phyloP scores from a whole-genome alignment of 2,888 invertebrate species.

The Tyria jacobaeae region DNA sequence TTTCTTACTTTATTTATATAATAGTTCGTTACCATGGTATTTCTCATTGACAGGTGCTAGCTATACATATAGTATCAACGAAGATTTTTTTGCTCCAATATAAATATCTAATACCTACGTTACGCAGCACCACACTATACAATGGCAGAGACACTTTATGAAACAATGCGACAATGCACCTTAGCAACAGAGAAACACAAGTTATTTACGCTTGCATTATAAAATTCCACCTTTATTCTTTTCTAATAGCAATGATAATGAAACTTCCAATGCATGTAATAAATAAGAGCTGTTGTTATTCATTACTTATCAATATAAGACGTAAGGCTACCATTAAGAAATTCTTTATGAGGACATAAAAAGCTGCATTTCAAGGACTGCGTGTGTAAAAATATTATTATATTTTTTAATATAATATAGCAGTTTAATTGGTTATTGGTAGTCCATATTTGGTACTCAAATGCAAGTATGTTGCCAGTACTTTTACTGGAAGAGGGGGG shows the following conservation, averaged over 20 bases:
- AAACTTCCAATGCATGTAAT: conserved; percentile 19
- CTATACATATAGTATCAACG: not conserved
- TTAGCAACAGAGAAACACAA: not conserved
- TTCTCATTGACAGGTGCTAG: not conserved
- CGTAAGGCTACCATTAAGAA: conserved; percentile 35
- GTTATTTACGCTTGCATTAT: not conserved
- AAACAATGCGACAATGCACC: conserved; percentile 3
- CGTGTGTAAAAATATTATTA: conserved; percentile 42
- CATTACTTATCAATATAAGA: conserved; percentile 38
- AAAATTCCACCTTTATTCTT: not conserved
- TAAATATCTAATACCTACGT: not conserved
- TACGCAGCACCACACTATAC: not conserved
- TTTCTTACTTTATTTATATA: not conserved
- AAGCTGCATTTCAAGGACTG: conserved; percentile 37
- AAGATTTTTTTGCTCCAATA: not conserved
- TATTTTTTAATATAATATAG: conserved; percentile 42
- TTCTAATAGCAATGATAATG: conserved; percentile 7
- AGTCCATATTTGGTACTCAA: conserved; percentile 51
- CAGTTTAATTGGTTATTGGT: conserved; percentile 54
- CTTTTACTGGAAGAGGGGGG: conserved; percentile 32
- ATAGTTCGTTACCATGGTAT: not conserved
- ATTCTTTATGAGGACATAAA: conserved; percentile 44
- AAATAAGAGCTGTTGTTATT: conserved; percentile 21
- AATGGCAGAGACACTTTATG: conserved; percentile 1
- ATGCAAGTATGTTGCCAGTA: conserved; percentile 53